Conservation (phyloP, 2,113 vertebrate species). For the Ailurus styani region DNA sequence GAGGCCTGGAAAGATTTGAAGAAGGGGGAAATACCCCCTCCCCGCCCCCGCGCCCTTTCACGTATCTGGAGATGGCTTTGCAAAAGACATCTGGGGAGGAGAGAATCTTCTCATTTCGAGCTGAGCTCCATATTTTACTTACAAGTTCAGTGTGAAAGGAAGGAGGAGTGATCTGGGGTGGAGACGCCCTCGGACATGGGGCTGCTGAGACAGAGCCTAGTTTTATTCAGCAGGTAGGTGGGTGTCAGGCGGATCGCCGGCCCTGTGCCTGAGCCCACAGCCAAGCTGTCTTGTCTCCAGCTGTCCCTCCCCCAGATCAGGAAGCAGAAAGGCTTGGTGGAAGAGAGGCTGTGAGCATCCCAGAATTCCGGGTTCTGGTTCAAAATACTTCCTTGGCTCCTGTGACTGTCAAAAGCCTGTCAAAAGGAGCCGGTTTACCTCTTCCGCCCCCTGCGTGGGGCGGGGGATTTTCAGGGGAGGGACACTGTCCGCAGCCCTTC, state of each 20-base stretch:
- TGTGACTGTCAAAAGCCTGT: no score
- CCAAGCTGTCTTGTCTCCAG: not conserved
- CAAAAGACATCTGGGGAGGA: not conserved
- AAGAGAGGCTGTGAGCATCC: not conserved
- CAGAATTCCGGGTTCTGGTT: not conserved
- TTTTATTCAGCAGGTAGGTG: not conserved
- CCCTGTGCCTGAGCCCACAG: not conserved
- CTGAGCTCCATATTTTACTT: fast-evolving
- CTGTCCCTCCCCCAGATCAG: fast-evolving
- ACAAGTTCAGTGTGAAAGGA: not conserved
- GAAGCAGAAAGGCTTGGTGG: not conserved
- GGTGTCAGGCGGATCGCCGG: fast-evolving
- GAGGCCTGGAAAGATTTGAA: not conserved
- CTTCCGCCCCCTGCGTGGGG: not conserved
- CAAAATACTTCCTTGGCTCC: not conserved
- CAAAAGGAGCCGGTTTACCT: fast-evolving
- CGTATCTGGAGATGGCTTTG: not conserved
- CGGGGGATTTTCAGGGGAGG: fast-evolving
- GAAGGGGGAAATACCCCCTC: fast-evolving
- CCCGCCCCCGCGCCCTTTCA: no score
- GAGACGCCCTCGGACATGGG: not conserved
- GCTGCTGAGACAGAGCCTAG: not conserved
- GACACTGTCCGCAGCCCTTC: not conserved
- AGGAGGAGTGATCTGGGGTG: fast-evolving
- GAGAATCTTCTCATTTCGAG: not conserved